Conservation (phyloP, 2,113 vertebrate species). For the Triplophysa rosa region DNA sequence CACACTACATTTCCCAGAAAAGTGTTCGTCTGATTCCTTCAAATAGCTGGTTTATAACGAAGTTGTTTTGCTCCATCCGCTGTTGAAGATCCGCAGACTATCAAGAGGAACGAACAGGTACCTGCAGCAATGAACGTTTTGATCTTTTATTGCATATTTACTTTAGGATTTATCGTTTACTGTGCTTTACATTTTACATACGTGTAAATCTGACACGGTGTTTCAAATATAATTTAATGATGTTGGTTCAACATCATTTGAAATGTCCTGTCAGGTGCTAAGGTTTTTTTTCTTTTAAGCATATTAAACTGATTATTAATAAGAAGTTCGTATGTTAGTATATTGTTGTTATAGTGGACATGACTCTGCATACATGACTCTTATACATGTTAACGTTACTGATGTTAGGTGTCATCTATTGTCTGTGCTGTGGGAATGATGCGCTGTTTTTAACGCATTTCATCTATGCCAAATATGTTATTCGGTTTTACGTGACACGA, state of each 20-base stretch:
- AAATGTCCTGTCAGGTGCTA: neutral
- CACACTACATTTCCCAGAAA: slow-evolving; percentile 60
- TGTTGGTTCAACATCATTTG: neutral
- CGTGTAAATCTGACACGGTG: neutral
- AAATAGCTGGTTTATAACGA: slow-evolving; percentile 60
- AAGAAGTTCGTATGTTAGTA: too few relatives aligned
- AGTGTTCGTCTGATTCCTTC: neutral
- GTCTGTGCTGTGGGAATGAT: slow-evolving; percentile 6
- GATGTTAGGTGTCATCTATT: slow-evolving; percentile 25
- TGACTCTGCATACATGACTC: neutral
- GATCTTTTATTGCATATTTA: neutral
- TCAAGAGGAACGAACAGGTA: slow-evolving; percentile 51
- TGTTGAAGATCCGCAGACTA: slow-evolving; percentile 52
- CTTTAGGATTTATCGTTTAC: neutral
- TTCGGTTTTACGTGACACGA: neutral
- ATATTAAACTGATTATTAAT: neutral
- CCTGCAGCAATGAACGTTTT: slow-evolving; percentile 32
- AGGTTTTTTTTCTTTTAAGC: neutral
- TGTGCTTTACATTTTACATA: neutral
- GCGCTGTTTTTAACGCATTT: neutral
- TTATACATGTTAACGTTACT: neutral
- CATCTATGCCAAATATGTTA: neutral
- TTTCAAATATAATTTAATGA: neutral
- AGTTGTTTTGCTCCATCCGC: slow-evolving; percentile 53
- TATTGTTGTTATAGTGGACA: neutral